Conservation (phyloP, 2,113 vertebrate species). For the Dicerorhinus sumatrensis region DNA sequence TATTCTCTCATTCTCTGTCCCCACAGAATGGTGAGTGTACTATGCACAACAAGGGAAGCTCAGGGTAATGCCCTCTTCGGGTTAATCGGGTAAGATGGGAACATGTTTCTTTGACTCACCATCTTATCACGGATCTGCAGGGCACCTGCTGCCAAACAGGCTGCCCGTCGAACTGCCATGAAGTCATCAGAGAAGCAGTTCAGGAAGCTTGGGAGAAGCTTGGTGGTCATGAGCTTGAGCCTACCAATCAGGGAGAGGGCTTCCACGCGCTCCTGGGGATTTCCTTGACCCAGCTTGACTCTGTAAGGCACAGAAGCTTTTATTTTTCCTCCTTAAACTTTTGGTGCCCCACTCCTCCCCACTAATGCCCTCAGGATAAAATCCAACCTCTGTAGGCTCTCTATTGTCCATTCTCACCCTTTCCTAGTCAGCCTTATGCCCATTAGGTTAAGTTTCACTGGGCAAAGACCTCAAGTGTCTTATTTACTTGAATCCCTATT, state of each 20-base stretch:
- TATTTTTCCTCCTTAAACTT: constrained; percentile 19
- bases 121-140: constrained; percentile 84
- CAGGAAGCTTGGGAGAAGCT: constrained; percentile 87
- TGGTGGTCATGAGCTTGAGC: constrained; percentile 88
- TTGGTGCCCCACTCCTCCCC: not conserved
- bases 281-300: constrained; percentile 83
- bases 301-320: constrained; percentile 75
- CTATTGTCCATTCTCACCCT: not conserved
- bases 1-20: not conserved
- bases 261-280: constrained; percentile 79
- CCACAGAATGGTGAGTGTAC: not conserved
- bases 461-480: not conserved
- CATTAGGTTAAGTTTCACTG: not conserved
- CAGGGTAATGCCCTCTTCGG: not conserved
- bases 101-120: constrained; percentile 77
- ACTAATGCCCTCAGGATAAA: not conserved
- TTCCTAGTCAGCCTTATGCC: not conserved
- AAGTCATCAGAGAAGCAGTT: constrained; percentile 87
- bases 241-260: constrained; percentile 86
- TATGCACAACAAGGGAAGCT: not conserved
- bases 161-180: constrained; percentile 85
- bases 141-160: constrained; percentile 86
- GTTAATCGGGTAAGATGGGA: not conserved
- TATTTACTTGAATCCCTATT: constrained; percentile 31
- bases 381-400: not conserved